Base-by-base conservation (phyloP, 2,113 vertebrate genomes). In the Silurus meridionalis region DNA sequence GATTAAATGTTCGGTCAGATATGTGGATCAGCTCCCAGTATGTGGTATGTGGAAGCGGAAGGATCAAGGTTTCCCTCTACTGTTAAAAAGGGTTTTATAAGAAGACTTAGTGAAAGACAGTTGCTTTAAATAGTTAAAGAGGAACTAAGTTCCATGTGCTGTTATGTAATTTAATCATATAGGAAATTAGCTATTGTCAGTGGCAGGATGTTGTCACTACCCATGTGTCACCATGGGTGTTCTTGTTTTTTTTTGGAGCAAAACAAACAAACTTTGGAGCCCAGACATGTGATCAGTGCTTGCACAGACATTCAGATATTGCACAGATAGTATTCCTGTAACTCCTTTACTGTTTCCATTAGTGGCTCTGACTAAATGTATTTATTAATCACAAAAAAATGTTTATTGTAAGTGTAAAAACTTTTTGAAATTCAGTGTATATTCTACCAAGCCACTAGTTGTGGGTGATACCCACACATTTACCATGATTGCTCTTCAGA, bases 51-150 rank as follows among this genome's bases (percentile, higher is more conserved):
- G 80, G 66, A 66, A 75, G 85, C 72, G 57, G 48, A 89, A 84
- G 89, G 88, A 75, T 87, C 69, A 57, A 91, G 74, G 91, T 91
- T 91, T 92, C 94, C 93, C 93, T 93, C 94, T 94, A 87, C 91
- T 93, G 94, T 84, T 82, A 63, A 82, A 78, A 89, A 15, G 25
- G 14, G 53, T 66, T 57, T 82, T 71, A 74, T 46, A 63, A 37
- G 48, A 63, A 82, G 48, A 0, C 58, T 55, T 37, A 21, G n/a
- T 86, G 28, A 55, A 86, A 74, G 19, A 50, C 52, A 17, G 4
- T 86, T 28, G 21, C 55, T 82, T 61, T 72, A 60, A 21, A 55
- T 71, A 86, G 21, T 21, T 71, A 58, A 82, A 60, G n/a, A 61
- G 46, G 46, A 53, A 61, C 9, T 80, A 23, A 48, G 78, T 19